Base-by-base conservation (phyloP, 2,888 invertebrate species). In the Creontiades dilutus region DNA sequence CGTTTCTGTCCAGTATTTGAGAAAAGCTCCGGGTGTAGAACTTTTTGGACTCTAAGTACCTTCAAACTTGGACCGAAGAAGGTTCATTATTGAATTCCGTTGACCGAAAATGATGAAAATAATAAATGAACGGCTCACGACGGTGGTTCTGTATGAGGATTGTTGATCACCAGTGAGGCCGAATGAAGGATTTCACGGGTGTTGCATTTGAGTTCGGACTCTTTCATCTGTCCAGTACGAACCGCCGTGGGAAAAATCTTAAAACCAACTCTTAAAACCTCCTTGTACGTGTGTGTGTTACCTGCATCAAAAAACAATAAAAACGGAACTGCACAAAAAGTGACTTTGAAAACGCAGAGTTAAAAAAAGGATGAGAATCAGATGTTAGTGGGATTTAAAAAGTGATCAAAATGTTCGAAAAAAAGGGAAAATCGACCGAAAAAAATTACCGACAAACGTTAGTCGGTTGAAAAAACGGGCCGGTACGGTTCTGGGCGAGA, bases 401-500 rank as follows among this genome's bases (percentile, higher is more conserved):
- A 61, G 2, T 68, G 19, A 12, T 14, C 1, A 52, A 52, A 52
- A 52, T 14, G 12, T 5, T 12, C n/a, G 13, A 81, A 81, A 81
- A 47, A 47, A 47, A 80, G 37, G 28, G 11, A 0, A 81, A 81
- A 81, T n/a, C 12, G 16, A 16, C 7, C 16, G 9, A 52, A 82
- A 52, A 52, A 52, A 52, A 11, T 52, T 52, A 82, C 82, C 48
- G 52, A 82, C 82, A 52, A 52, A 52, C 82, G 46, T 11, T 47
- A 52, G 19, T 9, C 3, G 68, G 52, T 19, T 14, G 52, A 48
- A 52, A 78, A 78, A 78, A 52, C 7, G n/a, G n/a, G 11, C 23
- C 19, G 52, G 48, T 5, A 14, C 23, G 82, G 47, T 23, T 68
- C 68, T 23, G 19, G 57, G 27, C 68, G 68, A 5, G 5, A 23